A percentile compares a stretch with the other conserved stretches of the same genome.
Evolutionary conservation across 1,140 invertebrate genomes (phyloP).

Genomic region (Gryon sp.): DNA sequence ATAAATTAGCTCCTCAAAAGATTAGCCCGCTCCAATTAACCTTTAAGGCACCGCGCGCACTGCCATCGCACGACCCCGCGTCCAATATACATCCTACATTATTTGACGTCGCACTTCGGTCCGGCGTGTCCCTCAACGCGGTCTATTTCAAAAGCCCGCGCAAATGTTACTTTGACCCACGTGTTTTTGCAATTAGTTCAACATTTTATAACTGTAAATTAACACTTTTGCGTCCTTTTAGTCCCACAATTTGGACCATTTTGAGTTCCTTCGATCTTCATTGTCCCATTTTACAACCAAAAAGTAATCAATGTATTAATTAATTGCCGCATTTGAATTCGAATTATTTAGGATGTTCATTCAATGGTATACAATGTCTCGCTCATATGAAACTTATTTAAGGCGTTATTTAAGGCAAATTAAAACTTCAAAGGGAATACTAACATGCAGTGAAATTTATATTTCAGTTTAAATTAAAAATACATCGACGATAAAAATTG

Average conservation of each 20-base stretch:
- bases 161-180: slow-evolving; percentile 15
- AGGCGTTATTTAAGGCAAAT: no score
- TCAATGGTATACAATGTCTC: no score
- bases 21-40: slow-evolving; percentile 57
- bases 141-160: slow-evolving; percentile 7
- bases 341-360: no score
- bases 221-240: slow-evolving; percentile 9
- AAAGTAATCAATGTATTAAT: no score
- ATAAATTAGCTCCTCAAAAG: slow-evolving; percentile 43
- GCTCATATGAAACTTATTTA: no score
- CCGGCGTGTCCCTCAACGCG: slow-evolving; percentile 3
- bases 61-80: slow-evolving; percentile 15
- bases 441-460: no score
- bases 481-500: no score
- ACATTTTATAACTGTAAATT: slow-evolving; percentile 26
- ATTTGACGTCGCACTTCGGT: slow-evolving; percentile 20
- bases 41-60: slow-evolving; percentile 25
- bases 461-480: no score
- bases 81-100: slow-evolving; percentile 36
- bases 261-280: no score
- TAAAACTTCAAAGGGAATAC: no score
- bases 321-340: no score
- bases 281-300: no score
- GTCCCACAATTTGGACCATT: background rate
- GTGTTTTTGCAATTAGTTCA: slow-evolving; percentile 17